Base-by-base conservation (phyloP, 2,888 invertebrate genomes). In the Flexamia atlantica region DNA sequence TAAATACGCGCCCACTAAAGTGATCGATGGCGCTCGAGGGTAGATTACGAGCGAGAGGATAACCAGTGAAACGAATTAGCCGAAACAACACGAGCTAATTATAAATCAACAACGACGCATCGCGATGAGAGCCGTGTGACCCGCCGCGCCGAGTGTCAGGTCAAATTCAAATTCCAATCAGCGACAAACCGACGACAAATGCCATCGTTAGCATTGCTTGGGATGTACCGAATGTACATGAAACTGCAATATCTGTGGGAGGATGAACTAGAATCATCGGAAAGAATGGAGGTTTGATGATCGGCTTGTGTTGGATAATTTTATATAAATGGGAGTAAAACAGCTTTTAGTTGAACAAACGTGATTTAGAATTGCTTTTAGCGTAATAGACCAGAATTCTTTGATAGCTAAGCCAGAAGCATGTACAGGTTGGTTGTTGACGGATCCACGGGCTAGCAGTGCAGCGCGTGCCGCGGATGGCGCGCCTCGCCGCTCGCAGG, bases 21-120 rank as follows among this genome's bases (percentile, higher is more conserved):
- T 50, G 5, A 57, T 30, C 30, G 64, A 64, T 28, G 14, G 0
- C 28, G 28, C 64, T 30, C 17, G 14, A 64, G 64, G 28, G 64
- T 28, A 23, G 57, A 57, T 57, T 57, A 57, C 14, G 23, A 23
- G 28, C 2, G 64, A 64, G 64, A 14, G 64, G 30, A 28, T 25
- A 28, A 64, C 64, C 25, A 4, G 28, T 9, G 28, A 64, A 64
- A 64, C 14, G 64, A 64, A 64, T 64, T 30, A 64, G 64, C 64
- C 64, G 12, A 64, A 64, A 28, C 64, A 64, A 64, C 64, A 64
- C 0, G 14, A 14, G 64, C 28, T 64, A 64, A 64, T 64, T 64
- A 64, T 64, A 64, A 64, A 64, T 64, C 64, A 64, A 64, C 64
- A 64, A 14, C 28, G 64, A 64, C 30, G 30, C 64, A 64, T 64